These are phyloP conservation scores for Syncerus caffer DNA, from an alignment of 2,797 vertebrate genomes.

Conservation along the genomic window DNA sequence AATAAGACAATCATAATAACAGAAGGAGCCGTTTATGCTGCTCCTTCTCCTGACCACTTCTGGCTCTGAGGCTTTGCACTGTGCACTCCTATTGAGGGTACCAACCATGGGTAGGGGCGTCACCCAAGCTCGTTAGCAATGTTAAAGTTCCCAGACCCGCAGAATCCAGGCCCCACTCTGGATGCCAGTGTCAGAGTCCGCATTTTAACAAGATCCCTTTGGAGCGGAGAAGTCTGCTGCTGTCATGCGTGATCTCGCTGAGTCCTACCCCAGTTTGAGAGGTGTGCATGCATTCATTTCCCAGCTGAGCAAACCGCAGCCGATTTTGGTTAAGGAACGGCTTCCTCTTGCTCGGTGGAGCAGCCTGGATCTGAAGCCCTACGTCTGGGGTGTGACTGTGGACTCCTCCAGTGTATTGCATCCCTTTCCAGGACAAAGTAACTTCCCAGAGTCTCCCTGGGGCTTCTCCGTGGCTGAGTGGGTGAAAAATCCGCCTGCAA, in stretches of 20 bases:
- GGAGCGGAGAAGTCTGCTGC: not conserved
- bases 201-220: not conserved
- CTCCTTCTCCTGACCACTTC: not conserved
- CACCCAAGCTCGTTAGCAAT: not conserved
- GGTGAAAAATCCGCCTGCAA: rapidly evolving
- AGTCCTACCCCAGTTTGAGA: not conserved
- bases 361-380: not conserved
- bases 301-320: not conserved
- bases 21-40: not conserved
- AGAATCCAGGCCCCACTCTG: not conserved
- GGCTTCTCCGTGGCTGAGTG: not conserved
- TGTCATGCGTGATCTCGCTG: rapidly evolving
- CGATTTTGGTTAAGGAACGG: rapidly evolving
- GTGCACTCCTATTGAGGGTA: not conserved
- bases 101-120: no score
- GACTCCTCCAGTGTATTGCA: not conserved
- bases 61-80: not conserved
- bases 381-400: not conserved
- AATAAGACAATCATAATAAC: not conserved
- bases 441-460: not conserved
- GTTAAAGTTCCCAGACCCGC: not conserved
- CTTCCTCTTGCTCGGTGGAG: not conserved
- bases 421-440: not conserved
- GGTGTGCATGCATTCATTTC: rapidly evolving
- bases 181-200: not conserved